Conservation (phyloP, 2,888 invertebrate genomes). For the Zaprionus obscuricornis region DNA sequence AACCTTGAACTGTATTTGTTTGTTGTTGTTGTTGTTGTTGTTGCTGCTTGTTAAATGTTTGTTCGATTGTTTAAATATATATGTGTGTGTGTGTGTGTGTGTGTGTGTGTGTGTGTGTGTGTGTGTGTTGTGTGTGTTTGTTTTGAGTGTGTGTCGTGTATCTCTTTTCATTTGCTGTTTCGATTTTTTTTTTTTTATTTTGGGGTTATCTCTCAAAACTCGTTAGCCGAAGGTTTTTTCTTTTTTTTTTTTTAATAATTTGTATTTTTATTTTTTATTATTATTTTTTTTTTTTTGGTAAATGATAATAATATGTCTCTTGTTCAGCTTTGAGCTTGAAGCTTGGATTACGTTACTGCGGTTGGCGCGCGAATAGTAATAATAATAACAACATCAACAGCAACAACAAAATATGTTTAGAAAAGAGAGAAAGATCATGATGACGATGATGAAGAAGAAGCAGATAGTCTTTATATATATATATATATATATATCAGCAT, state of each 20-base stretch:
- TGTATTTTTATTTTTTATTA: background rate
- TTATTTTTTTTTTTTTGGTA: background rate
- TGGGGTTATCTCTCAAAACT: slow-evolving; percentile 31
- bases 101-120: too few species aligned
- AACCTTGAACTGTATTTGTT: slow-evolving; percentile 61
- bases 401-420: too few species aligned
- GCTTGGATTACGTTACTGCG: slow-evolving; percentile 42
- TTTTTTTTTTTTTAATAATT: background rate
- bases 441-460: too few species aligned
- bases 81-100: background rate
- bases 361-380: slow-evolving; percentile 10
- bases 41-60: slow-evolving; percentile 7
- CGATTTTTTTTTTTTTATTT: slow-evolving; percentile 25
- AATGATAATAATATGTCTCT: slow-evolving; percentile 21
- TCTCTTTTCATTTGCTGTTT: too few species aligned
- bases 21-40: background rate
- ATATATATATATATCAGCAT: too few species aligned
- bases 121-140: too few species aligned
- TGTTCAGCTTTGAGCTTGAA: slow-evolving; percentile 28
- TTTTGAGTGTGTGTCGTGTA: too few species aligned
- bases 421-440: too few species aligned
- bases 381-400: background rate
- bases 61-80: slow-evolving; percentile 16
- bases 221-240: slow-evolving; percentile 43
- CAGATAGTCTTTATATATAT: too few species aligned